Conservation (phyloP, 2,888 invertebrate species). For the Euproctis similis region DNA sequence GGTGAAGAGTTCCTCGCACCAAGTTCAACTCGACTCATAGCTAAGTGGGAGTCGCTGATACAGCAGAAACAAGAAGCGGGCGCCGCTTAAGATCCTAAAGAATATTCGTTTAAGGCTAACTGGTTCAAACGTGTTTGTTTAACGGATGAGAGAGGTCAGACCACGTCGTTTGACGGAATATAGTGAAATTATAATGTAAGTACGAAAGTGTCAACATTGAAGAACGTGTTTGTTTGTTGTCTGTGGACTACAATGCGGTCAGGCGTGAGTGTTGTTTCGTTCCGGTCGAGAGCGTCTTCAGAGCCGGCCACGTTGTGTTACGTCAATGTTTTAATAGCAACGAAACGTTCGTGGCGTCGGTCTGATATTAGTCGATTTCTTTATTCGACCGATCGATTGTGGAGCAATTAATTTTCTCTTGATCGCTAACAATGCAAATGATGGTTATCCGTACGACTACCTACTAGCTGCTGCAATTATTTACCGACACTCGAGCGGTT, state of each 20-base stretch:
- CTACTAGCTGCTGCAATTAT: conserved; percentile 44
- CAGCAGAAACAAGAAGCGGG: conserved; percentile 77
- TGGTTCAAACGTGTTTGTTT: conserved; percentile 35
- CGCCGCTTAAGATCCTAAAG: conserved; percentile 47
- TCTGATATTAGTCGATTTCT: conserved; percentile 42
- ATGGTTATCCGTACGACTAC: conserved; percentile 61
- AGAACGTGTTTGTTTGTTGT: conserved; percentile 14
- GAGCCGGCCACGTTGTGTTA: conserved; percentile 6
- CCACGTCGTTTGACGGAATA: conserved; percentile 15
- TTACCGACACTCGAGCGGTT: conserved; percentile 43
- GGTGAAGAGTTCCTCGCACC: conserved; percentile 79
- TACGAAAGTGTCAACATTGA: conserved; percentile 23
- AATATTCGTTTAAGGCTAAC: conserved; percentile 25
- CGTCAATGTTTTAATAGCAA: conserved; percentile 16
- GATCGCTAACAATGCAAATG: conserved; percentile 66
- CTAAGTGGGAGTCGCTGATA: conserved; percentile 88
- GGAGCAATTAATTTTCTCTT: conserved; percentile 65
- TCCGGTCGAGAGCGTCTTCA: conserved; percentile 16
- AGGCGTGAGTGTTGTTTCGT: conserved; percentile 22
- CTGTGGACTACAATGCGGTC: conserved; percentile 8
- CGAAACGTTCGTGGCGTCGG: conserved; percentile 13
- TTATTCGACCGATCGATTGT: conserved; percentile 43
- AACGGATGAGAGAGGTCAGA: conserved; percentile 10
- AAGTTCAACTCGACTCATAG: conserved; percentile 82
- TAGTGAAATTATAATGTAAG: conserved; percentile 22